Evolutionary conservation across 1,140 invertebrate species (phyloP).

Genomic region (Oncopeltus fasciatus): DNA sequence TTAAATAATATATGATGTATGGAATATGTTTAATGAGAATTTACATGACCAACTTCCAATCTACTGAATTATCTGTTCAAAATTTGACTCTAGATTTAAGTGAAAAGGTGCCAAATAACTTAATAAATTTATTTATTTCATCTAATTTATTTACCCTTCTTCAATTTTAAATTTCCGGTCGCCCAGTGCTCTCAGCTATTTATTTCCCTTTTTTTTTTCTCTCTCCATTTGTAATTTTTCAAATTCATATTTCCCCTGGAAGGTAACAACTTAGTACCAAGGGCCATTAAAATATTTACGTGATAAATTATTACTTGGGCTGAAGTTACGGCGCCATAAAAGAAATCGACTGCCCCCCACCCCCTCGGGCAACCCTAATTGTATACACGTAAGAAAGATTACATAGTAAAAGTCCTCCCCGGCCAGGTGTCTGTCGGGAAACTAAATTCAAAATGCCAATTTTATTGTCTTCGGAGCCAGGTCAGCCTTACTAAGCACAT

Average conservation of each 20-base stretch:
- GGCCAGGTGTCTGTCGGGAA: background rate
- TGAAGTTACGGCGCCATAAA: conserved; percentile 1
- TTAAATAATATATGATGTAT: too few relatives aligned
- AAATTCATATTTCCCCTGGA: conserved; percentile 2
- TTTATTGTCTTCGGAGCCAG: background rate
- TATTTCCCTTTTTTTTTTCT: too few relatives aligned
- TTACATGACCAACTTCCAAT: too few relatives aligned
- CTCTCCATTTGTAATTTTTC: background rate
- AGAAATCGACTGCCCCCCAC: background rate
- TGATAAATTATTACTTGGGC: background rate
- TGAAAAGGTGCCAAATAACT: too few relatives aligned
- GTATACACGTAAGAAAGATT: conserved; percentile 8
- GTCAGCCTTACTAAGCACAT: background rate
- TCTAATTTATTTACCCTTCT: too few relatives aligned
- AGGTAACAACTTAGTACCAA: too few relatives aligned
- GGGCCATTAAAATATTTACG: conserved; percentile 5
- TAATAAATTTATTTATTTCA: too few relatives aligned
- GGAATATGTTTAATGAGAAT: too few relatives aligned
- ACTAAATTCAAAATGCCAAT: background rate
- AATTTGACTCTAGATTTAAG: too few relatives aligned
- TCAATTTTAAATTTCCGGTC: too few relatives aligned
- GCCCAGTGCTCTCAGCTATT: too few relatives aligned
- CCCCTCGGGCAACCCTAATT: background rate
- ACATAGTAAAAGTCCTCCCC: background rate
- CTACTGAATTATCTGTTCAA: too few relatives aligned